A percentile compares a stretch with the other conserved stretches of the same genome.
These are phyloP conservation scores for Lepidocyrtoides sp. DNA, from an alignment of 2,888 invertebrate species.

Conservation along the genomic window DNA sequence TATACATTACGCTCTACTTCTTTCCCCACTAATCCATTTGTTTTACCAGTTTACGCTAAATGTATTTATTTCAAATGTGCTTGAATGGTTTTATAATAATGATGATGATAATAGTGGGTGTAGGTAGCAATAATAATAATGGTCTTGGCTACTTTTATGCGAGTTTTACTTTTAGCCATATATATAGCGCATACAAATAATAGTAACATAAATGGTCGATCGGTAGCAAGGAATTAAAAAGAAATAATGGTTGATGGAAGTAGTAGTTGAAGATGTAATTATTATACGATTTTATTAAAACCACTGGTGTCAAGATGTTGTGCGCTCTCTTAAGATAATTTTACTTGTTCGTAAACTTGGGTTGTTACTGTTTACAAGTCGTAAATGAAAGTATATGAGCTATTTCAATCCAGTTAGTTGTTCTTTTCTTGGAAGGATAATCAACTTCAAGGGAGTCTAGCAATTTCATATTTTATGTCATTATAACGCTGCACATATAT, in stretches of 20 bases:
- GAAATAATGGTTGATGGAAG: no score
- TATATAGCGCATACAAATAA: no score
- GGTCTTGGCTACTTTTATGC: background rate
- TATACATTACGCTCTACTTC: constrained; percentile 19
- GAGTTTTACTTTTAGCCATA: no score
- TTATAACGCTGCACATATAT: no score
- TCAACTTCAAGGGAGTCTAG: background rate
- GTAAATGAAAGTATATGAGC: background rate
- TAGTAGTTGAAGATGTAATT: no score
- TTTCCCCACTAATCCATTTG: constrained; percentile 40
- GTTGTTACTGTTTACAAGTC: background rate
- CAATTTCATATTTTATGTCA: background rate
- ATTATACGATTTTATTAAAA: background rate
- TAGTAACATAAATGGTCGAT: no score
- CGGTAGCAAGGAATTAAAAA: background rate
- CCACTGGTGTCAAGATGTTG: background rate
- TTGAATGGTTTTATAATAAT: constrained; percentile 5
- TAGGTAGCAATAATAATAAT: no score
- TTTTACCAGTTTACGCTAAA: constrained; percentile 25
- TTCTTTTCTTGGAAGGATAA: background rate
- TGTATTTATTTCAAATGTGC: constrained; percentile 3
- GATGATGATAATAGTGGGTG: no score
- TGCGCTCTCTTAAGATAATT: background rate
- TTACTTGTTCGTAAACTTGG: background rate
- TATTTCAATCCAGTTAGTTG: background rate